phyloP scores from a whole-genome alignment of 2,113 vertebrate genomes.

The Alectura lathami region DNA sequence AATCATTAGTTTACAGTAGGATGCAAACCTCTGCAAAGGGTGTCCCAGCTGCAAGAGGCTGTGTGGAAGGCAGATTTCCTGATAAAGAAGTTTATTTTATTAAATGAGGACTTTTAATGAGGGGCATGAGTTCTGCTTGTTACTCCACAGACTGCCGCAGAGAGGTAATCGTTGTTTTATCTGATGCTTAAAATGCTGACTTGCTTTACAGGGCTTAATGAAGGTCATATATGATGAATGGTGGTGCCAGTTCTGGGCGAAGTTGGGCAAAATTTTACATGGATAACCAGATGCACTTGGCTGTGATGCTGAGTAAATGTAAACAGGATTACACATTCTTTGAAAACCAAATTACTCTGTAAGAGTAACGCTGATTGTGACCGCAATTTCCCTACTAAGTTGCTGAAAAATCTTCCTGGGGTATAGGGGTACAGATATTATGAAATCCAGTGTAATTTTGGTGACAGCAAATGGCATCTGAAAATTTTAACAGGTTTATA shows the following conservation, averaged over 20 bases:
- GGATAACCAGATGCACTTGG: background rate
- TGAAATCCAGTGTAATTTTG: background rate
- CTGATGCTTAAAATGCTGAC: conserved; percentile 37
- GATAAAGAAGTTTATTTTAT: background rate
- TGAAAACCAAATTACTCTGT: background rate
- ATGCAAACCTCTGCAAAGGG: background rate
- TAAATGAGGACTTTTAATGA: background rate
- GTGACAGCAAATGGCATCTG: background rate
- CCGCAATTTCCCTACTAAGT: background rate
- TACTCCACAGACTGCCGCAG: background rate
- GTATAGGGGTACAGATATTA: background rate
- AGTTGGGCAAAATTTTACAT: background rate
- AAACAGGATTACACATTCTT: background rate
- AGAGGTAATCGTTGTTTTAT: conserved; percentile 3
- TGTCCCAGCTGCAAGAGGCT: background rate
- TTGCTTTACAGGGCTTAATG: conserved; percentile 4
- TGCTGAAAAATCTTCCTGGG: background rate
- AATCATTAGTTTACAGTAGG: background rate
- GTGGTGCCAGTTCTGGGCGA: background rate
- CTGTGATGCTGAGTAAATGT: background rate
- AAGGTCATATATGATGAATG: background rate
- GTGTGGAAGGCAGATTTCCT: background rate
- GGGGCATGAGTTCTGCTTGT: background rate
- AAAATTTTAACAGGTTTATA: background rate
- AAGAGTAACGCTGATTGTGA: background rate